Evolutionary conservation across 2,888 invertebrate species (phyloP).

Genomic region (Drosophila flavopinicola): DNA sequence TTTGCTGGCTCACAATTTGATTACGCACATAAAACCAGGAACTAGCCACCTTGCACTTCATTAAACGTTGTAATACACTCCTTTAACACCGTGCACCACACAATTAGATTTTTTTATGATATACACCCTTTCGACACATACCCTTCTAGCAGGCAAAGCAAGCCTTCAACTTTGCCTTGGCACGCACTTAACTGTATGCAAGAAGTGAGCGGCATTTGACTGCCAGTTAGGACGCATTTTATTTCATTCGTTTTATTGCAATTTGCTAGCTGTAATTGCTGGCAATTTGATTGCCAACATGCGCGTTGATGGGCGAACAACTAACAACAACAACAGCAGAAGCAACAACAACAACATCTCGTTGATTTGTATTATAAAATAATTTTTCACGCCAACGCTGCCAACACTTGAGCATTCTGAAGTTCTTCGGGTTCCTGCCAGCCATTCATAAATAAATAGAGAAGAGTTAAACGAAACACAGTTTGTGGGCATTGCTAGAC

Average conservation of each 20-base stretch:
- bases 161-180: conserved; percentile 32
- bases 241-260: conserved; percentile 49
- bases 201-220: conserved; percentile 9
- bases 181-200: conserved; percentile 39
- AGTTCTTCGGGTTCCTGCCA: not conserved
- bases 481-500: not conserved
- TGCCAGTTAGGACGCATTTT: conserved; percentile 21
- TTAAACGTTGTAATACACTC: conserved; percentile 27
- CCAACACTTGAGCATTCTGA: conserved; percentile 13
- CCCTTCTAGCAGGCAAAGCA: conserved; percentile 37
- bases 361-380: conserved; percentile 68
- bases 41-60: conserved; percentile 43
- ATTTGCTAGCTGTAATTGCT: conserved; percentile 67
- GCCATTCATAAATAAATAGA: conserved; percentile 40
- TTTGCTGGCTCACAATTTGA: conserved; percentile 47
- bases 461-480: not conserved
- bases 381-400: conserved; percentile 60
- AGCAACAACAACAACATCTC: conserved; percentile 11
- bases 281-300: conserved; percentile 67
- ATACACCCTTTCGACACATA: conserved; percentile 12
- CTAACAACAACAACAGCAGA: not conserved
- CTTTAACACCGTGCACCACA: conserved; percentile 52
- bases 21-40: conserved; percentile 38
- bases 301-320: conserved; percentile 59
- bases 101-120: conserved; percentile 64